Evolutionary conservation across 2,888 invertebrate genomes (phyloP).

Genomic region (Pseudococcus jackbeardsleyi): DNA sequence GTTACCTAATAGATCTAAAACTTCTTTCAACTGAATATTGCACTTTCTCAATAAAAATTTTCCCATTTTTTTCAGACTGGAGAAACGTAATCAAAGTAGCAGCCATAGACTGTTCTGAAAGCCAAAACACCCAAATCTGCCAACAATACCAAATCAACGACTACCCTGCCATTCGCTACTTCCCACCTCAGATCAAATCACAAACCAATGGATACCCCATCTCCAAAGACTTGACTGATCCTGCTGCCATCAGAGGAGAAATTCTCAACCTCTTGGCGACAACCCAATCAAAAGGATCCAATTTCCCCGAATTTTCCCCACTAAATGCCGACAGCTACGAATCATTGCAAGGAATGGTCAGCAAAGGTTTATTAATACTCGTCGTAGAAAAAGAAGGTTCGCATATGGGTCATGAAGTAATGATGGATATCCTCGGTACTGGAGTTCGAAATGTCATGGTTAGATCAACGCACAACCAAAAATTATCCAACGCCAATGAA

Average conservation of each 20-base stretch:
- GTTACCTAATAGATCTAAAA: too few relatives aligned
- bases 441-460: slow-evolving; percentile 22
- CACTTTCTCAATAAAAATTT: too few relatives aligned
- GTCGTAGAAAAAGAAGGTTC: slow-evolving; percentile 27
- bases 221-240: slow-evolving; percentile 70
- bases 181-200: slow-evolving; percentile 77
- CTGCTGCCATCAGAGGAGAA: slow-evolving; percentile 72
- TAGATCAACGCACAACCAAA: not conserved
- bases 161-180: slow-evolving; percentile 88
- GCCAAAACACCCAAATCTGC: slow-evolving; percentile 88
- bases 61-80: slow-evolving; percentile 81
- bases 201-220: slow-evolving; percentile 75
- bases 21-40: too few relatives aligned
- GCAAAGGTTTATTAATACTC: not conserved
- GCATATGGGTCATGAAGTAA: slow-evolving; percentile 49
- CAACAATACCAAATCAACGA: slow-evolving; percentile 88
- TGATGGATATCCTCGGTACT: slow-evolving; percentile 54
- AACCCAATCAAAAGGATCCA: not conserved
- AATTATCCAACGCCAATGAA: not conserved
- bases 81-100: slow-evolving; percentile 79
- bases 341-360: not conserved
- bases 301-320: slow-evolving; percentile 19
- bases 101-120: slow-evolving; percentile 88
- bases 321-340: not conserved
- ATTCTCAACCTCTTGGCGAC: slow-evolving; percentile 61